These are phyloP conservation scores for Callipepla californica DNA, from an alignment of 2,113 vertebrate genomes.

Conservation along the genomic window DNA sequence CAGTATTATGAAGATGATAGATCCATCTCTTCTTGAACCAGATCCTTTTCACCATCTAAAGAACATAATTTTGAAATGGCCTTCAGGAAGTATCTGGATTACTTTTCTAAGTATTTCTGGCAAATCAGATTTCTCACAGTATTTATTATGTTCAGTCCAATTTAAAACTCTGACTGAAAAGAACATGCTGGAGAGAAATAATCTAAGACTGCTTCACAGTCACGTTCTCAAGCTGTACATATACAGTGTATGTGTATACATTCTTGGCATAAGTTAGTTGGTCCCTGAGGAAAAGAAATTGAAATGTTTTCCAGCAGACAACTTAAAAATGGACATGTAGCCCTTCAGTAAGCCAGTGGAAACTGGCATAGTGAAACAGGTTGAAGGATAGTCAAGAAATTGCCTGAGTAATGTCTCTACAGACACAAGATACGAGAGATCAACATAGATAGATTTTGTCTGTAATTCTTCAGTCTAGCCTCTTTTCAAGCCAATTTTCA, in stretches of 20 bases:
- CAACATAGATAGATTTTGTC: neutral
- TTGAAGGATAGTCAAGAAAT: slow-evolving; percentile 13
- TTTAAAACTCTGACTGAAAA: neutral
- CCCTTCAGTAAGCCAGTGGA: neutral
- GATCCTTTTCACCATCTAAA: neutral
- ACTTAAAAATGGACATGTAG: neutral
- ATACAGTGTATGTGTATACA: too few species aligned
- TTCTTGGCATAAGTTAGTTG: neutral
- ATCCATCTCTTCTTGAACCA: neutral
- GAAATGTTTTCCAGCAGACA: neutral
- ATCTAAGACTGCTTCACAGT: neutral
- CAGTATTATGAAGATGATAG: neutral
- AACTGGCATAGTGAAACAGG: neutral
- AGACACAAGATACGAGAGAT: neutral
- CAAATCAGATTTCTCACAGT: neutral
- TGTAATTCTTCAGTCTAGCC: neutral
- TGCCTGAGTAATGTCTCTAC: neutral
- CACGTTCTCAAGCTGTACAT: neutral
- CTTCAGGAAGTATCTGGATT: neutral
- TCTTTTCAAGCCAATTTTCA: neutral
- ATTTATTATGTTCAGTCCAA: neutral
- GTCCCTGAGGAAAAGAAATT: slow-evolving; percentile 9
- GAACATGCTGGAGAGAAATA: neutral
- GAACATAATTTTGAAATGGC: neutral
- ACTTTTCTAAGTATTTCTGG: neutral